Base-by-base conservation (phyloP, 2,797 vertebrate species). In the Synaphobranchus kaupii region DNA sequence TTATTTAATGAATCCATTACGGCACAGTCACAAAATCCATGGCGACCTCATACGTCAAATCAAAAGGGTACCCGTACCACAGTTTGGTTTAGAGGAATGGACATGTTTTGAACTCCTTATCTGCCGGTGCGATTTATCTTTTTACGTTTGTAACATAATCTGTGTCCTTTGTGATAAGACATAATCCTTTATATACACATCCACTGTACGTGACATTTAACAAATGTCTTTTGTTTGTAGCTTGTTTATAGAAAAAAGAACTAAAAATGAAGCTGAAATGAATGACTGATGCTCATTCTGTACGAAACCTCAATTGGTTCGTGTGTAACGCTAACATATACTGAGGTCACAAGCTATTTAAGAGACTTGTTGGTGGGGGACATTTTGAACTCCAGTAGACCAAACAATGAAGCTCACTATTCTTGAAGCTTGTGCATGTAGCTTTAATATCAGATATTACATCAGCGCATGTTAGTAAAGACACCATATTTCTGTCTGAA, bases 81-180 rank as follows among this genome's bases (percentile, higher is more conserved):
- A 47, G 87, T 87, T 80, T 88, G 73, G 44, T 48, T 50, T 50
- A 81, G 78, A 88, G 85, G 80, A 92, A 90, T 84, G 87, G 88
- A 83, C 85, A 85, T 89, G 85, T 87, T 84, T 88, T 89, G 58
- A 88, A 76, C 90, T 89, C 89, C 91, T 91, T 92, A 90, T 92
- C 89, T 88, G 76, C 56, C 54, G 54, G 4, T 83, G 66, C 87
- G 88, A 88, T 90, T 85, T 88, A 85, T 93, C 90, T 89, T 91
- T 95, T 93, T 93, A 93, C 89, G 88, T 87, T 88, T 92, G 94
- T 93, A 95, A 95, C 92, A 89, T 89, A 92, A 95, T 93, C 94
- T 89, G 92, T 90, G 90, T 92, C 89, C 89, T 58, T 89, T 81
- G 86, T 90, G 92, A 95, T 94, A 91, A 92, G 90, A 95, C 89